A percentile compares a stretch with the other conserved stretches of the same genome.
Evolutionary conservation across 2,888 invertebrate species (phyloP).

Genomic region (Caenorhabditis becei): DNA sequence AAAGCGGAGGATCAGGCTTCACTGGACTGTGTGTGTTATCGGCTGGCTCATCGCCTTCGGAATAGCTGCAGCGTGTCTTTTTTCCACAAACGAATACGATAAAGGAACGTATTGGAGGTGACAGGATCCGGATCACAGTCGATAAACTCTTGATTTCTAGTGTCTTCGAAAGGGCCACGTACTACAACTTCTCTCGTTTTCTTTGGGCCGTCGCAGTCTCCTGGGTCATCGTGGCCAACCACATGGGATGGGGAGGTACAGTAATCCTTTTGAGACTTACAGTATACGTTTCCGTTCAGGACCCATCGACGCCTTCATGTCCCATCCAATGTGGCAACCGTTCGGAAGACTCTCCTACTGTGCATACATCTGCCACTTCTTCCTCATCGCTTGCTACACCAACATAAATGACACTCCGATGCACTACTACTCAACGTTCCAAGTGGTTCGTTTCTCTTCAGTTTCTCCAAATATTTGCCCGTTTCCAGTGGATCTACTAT

Average conservation of each 20-base stretch:
- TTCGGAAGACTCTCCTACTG: conserved; percentile 93
- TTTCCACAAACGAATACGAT: conserved; percentile 55
- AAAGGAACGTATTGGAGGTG: conserved; percentile 59
- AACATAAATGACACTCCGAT: conserved; percentile 49
- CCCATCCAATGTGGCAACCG: conserved; percentile 90
- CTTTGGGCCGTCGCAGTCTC: conserved; percentile 82
- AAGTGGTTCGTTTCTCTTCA: conserved; percentile 33
- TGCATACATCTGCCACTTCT: conserved; percentile 87
- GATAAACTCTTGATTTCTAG: conserved; percentile 4
- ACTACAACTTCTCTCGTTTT: conserved; percentile 75
- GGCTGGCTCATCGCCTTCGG: conserved; percentile 43
- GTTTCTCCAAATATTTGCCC: not conserved
- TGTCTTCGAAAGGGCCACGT: conserved; percentile 56
- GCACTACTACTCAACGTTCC: conserved; percentile 55
- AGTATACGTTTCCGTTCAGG: conserved; percentile 23
- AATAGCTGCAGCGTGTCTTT: conserved; percentile 50
- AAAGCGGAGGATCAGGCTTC: conserved; percentile 38
- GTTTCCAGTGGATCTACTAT: conserved; percentile 51
- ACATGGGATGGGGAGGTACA: conserved; percentile 83
- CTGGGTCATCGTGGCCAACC: conserved; percentile 83
- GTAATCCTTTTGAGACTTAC: not conserved
- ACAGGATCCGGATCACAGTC: not conserved
- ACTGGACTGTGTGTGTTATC: conserved; percentile 15
- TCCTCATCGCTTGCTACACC: conserved; percentile 42
- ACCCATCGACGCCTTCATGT: conserved; percentile 84